phyloP scores from a whole-genome alignment of 2,888 invertebrate genomes.

The Synergus itoensis region DNA sequence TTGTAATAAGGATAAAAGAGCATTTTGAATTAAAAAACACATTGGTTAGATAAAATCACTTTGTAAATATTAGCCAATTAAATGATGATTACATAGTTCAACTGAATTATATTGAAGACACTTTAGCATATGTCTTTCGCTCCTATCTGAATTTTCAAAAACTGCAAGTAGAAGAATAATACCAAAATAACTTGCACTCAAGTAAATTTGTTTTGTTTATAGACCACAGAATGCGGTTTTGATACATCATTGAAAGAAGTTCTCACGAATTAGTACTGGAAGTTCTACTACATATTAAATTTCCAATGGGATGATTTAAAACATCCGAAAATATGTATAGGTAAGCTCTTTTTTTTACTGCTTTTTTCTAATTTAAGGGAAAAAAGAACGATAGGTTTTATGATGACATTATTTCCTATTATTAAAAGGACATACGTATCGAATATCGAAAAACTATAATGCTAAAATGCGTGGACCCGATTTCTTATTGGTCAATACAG shows the following conservation, averaged over 20 bases:
- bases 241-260: background rate
- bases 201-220: background rate
- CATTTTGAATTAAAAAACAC: background rate
- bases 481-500: too few relatives aligned
- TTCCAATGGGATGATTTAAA: background rate
- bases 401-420: background rate
- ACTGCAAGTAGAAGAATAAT: background rate
- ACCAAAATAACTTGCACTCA: background rate
- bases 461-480: too few relatives aligned
- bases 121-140: conserved; percentile 54
- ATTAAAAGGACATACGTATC: too few relatives aligned
- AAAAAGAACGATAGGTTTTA: background rate
- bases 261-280: background rate
- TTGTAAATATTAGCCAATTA: background rate
- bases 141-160: conserved; percentile 51
- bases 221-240: background rate
- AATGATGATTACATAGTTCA: conserved; percentile 56
- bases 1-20: background rate
- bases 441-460: too few relatives aligned
- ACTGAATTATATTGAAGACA: conserved; percentile 50
- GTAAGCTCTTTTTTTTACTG: background rate
- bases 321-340: background rate
- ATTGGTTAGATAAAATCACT: background rate
- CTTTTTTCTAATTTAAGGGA: background rate
- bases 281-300: too few relatives aligned